Conservation (phyloP, 2,113 vertebrate species). For the Dunckerocampus dactyliophorus region DNA sequence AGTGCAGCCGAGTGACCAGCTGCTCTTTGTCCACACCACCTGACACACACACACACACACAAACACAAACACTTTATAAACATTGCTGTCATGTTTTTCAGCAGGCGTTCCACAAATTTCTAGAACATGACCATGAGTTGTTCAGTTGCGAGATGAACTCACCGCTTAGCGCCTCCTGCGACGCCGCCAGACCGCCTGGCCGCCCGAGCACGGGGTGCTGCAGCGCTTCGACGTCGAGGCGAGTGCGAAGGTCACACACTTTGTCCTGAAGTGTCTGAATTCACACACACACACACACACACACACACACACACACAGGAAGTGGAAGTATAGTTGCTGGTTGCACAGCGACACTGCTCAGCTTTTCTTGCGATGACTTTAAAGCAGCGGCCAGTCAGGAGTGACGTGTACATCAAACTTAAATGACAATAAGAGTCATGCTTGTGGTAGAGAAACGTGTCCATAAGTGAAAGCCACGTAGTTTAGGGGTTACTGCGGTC, state of each 20-base stretch:
- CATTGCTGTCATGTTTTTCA: too few relatives aligned
- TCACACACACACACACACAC: slow-evolving; percentile 5
- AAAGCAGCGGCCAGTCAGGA: not conserved
- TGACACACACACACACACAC: slow-evolving; percentile 6
- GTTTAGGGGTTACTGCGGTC: not conserved
- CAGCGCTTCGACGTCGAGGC: slow-evolving; percentile 65
- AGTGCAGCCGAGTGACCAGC: slow-evolving; percentile 73
- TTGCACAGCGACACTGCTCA: too few relatives aligned
- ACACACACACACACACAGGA: slow-evolving; percentile 1
- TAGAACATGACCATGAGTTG: too few relatives aligned
- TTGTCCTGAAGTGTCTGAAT: slow-evolving; percentile 76
- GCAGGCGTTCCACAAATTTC: too few relatives aligned
- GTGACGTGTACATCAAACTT: too few relatives aligned
- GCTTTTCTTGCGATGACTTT: not conserved
- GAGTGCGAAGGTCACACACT: slow-evolving; percentile 68
- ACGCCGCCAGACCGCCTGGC: not conserved
- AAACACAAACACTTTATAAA: slow-evolving; percentile 1
- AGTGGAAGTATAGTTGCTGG: not conserved
- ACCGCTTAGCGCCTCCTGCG: slow-evolving; percentile 35
- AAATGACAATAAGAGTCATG: too few relatives aligned
- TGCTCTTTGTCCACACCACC: slow-evolving; percentile 50
- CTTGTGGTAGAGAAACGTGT: too few relatives aligned
- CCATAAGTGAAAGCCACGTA: too few relatives aligned
- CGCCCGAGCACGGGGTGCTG: slow-evolving; percentile 25
- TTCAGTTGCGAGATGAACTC: slow-evolving; percentile 5